A percentile compares a stretch with the other conserved stretches of the same genome.
These are phyloP conservation scores for Chlorops oryzae DNA, from an alignment of 1,140 invertebrate species.

Conservation along the genomic window DNA sequence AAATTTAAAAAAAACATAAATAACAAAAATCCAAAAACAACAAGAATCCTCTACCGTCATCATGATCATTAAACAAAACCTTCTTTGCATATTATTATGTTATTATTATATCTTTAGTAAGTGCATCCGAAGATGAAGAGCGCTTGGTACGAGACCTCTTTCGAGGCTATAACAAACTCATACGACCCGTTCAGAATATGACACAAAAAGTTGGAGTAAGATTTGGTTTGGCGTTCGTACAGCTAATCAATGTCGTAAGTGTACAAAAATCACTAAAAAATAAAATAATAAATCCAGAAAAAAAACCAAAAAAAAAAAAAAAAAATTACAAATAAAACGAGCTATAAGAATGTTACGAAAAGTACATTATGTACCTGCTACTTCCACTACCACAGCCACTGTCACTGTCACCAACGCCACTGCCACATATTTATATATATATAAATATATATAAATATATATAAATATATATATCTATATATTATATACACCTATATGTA, in stretches of 20 bases:
- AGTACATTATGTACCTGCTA: too few species aligned
- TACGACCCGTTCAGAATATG: conserved; percentile 96
- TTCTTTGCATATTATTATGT: conserved; percentile 13
- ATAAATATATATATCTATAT: conserved; percentile 1
- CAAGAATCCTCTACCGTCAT: too few species aligned
- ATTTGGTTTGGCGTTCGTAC: conserved; percentile 95
- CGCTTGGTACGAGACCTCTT: conserved; percentile 93
- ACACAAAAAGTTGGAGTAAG: conserved; percentile 93
- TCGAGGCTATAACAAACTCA: conserved; percentile 97
- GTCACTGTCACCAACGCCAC: conserved; percentile 1
- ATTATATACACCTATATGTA: not conserved
- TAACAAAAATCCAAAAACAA: too few species aligned
- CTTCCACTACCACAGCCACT: conserved; percentile 6
- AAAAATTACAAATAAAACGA: conserved; percentile 4
- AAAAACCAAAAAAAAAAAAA: not conserved
- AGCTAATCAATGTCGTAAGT: conserved; percentile 98
- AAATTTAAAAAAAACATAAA: too few species aligned
- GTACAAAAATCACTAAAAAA: conserved; percentile 28
- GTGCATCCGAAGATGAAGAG: conserved; percentile 81
- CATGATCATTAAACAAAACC: too few species aligned
- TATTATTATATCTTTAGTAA: conserved; percentile 36
- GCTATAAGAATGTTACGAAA: too few species aligned
- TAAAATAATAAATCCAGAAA: not conserved
- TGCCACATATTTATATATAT: not conserved
- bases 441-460: too few species aligned